Evolutionary conservation across 2,113 vertebrate species (phyloP), one percentile per base, ranked within the genome.

Genomic region (Columba janthina): DNA sequence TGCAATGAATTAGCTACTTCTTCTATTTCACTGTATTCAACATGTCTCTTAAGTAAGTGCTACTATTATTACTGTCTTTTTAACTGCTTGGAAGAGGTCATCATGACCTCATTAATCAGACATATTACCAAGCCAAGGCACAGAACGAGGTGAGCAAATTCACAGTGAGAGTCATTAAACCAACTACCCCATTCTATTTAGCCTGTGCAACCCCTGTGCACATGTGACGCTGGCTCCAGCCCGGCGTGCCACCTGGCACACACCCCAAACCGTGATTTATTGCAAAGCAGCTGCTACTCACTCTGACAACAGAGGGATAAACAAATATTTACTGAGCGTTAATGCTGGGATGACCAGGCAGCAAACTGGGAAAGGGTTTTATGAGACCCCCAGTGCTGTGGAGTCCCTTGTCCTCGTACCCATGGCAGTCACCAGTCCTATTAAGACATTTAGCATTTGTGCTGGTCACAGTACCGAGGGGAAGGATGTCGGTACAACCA

Each of bases 121-220:
- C 3, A 0, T 0, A 7, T 10, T 46, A 42, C 48, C 15, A 42
- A 32, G 70, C 29, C n/a, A 14, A n/a, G 66, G 89, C 51, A 9
- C 0, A 24, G 44, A 46, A 9, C 31, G 2, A 15, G 36, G 65
- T 1, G 28, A 78, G 65, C 18, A 5, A 28, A 38, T 10, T 40
- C 66, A 9, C 38, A 5, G 38, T 0, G 48, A 5, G 53, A 10
- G 26, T 3, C 28, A 15, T 1, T 32, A 48, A 62, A 51, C 11
- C 22, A 5, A 7, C 19, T 24, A 1, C 5, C 72, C 64, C 60
- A 0, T 31, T 22, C 19, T 9, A 8, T 4, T 44, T 10, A 4
- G 1, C 53, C 31, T 7, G 25, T 8, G 15, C 48, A 6, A 9
- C 4, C 16, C 51, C 57, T 2, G 4, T 11, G 51, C 32, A 5